A percentile compares a stretch with the other conserved stretches of the same genome.
Conservation (phyloP, 64 coral and sea anemone genomes). For the Montipora cactus region DNA sequence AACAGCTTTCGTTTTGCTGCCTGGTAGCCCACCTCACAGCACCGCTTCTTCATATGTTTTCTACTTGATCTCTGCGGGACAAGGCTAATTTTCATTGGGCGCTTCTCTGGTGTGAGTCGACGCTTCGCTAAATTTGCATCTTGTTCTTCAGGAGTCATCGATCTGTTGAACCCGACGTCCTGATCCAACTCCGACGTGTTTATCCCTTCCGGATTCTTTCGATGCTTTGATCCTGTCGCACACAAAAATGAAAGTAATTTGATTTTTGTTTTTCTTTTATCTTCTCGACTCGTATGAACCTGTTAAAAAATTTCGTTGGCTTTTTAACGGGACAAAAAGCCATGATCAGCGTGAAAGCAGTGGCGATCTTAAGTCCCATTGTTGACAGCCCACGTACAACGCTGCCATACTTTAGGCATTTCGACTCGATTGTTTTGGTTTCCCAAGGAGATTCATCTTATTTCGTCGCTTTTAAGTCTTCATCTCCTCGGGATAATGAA, state of each 20-base stretch:
- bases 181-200: conserved; percentile 12
- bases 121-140: not conserved
- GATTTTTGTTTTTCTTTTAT: not conserved
- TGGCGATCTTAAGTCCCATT: not conserved
- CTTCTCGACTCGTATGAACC: not conserved
- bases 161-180: not conserved
- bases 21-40: conserved; percentile 15
- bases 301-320: not conserved
- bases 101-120: not conserved
- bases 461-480: not conserved
- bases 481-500: not conserved
- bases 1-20: conserved; percentile 17
- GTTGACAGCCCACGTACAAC: not conserved
- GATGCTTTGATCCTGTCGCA: conserved; percentile 36
- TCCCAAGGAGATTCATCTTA: not conserved
- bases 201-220: conserved; percentile 21
- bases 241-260: not conserved
- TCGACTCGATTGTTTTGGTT: not conserved
- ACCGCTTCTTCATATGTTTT: not conserved
- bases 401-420: too few relatives aligned
- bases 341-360: conserved; percentile 5
- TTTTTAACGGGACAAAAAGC: not conserved
- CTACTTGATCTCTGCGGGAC: not conserved
- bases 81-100: not conserved
- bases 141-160: not conserved